These are phyloP conservation scores for Ferrisia virgata DNA, from an alignment of 2,888 invertebrate genomes.

Conservation along the genomic window DNA sequence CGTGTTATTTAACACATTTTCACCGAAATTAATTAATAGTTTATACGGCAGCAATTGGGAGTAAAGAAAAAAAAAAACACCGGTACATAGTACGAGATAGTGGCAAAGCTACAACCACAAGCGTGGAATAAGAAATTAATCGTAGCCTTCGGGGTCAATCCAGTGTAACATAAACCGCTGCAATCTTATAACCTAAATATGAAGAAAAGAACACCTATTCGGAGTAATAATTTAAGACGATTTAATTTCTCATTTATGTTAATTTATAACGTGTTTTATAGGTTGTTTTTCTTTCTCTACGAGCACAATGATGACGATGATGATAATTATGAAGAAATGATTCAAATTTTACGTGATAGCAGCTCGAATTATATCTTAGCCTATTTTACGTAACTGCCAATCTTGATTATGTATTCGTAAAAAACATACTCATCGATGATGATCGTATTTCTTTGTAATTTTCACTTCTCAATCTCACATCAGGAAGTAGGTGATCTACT, in stretches of 20 bases:
- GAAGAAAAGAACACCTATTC: slow-evolving; percentile 27
- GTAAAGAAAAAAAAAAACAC: not conserved
- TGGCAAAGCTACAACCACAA: slow-evolving; percentile 1
- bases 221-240: slow-evolving; percentile 26
- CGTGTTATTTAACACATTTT: slow-evolving; percentile 32
- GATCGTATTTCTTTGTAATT: too few relatives aligned
- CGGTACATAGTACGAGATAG: not conserved
- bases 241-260: slow-evolving; percentile 32
- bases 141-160: slow-evolving; percentile 19
- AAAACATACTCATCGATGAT: too few relatives aligned
- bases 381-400: not conserved
- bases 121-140: slow-evolving; percentile 7
- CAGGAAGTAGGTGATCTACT: not conserved
- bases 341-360: not conserved
- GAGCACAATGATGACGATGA: not conserved
- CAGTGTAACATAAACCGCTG: slow-evolving; percentile 15
- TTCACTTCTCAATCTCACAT: not conserved
- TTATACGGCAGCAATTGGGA: not conserved
- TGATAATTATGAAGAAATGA: not conserved
- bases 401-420: too few relatives aligned
- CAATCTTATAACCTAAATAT: slow-evolving; percentile 13
- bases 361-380: not conserved
- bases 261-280: slow-evolving; percentile 25
- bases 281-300: not conserved
- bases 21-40: slow-evolving; percentile 23